Conservation (phyloP, 2,113 vertebrate species). For the Perognathus longimembris region DNA sequence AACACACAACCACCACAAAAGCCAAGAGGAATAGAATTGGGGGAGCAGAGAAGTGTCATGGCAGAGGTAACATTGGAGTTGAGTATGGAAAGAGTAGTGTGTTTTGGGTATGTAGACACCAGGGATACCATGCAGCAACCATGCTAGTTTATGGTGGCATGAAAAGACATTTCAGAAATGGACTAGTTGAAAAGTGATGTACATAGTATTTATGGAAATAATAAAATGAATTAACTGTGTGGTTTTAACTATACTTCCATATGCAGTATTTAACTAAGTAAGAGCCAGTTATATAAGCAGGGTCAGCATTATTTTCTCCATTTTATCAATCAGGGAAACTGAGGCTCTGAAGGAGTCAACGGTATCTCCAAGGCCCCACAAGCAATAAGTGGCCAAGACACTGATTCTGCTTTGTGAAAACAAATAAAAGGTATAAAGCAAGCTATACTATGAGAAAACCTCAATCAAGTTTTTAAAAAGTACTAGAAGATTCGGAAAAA, state of each 20-base stretch:
- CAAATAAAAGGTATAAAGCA: background rate
- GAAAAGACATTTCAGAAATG: background rate
- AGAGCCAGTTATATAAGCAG: background rate
- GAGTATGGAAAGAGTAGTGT: background rate
- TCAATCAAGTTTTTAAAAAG: background rate
- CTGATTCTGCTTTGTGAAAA: background rate
- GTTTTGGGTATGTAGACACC: background rate
- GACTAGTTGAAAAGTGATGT: background rate
- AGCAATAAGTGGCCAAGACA: background rate
- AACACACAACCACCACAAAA: background rate
- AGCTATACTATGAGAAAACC: background rate
- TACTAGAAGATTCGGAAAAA: background rate
- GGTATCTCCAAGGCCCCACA: background rate
- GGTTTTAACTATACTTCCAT: background rate
- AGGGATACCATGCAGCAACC: background rate
- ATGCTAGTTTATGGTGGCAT: background rate
- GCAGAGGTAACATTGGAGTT: background rate
- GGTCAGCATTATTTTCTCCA: background rate
- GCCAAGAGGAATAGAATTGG: fast-evolving
- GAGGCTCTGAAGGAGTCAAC: background rate
- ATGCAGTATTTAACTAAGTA: background rate
- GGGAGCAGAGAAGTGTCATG: background rate
- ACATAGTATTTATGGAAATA: background rate
- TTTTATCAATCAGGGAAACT: background rate
- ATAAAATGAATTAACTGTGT: background rate